Conservation (phyloP, 2,113 vertebrate species). For the Megaceryle maxima region DNA sequence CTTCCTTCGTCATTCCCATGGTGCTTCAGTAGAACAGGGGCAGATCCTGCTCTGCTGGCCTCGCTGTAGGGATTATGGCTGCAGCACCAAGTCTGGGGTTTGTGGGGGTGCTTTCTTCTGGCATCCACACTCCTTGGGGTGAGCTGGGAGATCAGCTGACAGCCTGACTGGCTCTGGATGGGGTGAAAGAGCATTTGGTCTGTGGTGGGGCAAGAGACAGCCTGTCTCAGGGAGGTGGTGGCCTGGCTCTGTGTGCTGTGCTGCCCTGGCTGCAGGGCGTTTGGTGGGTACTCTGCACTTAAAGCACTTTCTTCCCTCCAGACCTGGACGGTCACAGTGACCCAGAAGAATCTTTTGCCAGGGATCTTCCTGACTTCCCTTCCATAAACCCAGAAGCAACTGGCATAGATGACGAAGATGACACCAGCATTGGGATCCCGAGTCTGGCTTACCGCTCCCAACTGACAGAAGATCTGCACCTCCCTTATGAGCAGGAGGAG, state of each 20-base stretch:
- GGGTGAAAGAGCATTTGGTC: background rate
- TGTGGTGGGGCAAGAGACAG: background rate
- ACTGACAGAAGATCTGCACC: constrained; percentile 68
- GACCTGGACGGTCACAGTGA: constrained; percentile 94
- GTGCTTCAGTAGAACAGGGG: accelerated
- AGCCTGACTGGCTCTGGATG: accelerated
- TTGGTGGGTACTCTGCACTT: background rate
- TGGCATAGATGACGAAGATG: constrained; percentile 92
- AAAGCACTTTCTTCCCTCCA: constrained; percentile 44
- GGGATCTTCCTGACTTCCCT: constrained; percentile 93
- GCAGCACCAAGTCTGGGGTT: background rate
- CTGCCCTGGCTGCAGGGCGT: background rate
- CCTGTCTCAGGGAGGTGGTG: background rate
- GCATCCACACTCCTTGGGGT: background rate
- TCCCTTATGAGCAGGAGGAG: constrained; percentile 79
- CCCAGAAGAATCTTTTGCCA: constrained; percentile 93
- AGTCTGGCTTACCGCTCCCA: constrained; percentile 76
- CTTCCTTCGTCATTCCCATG: background rate
- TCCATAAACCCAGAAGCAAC: constrained; percentile 91
- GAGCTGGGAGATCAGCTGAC: background rate
- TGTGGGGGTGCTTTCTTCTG: background rate
- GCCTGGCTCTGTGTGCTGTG: background rate
- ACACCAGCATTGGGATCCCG: constrained; percentile 93
- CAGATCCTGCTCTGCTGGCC: background rate
- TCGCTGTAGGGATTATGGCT: background rate